Evolutionary conservation across 2,888 invertebrate genomes (phyloP).

Genomic region (Meganola albula): DNA sequence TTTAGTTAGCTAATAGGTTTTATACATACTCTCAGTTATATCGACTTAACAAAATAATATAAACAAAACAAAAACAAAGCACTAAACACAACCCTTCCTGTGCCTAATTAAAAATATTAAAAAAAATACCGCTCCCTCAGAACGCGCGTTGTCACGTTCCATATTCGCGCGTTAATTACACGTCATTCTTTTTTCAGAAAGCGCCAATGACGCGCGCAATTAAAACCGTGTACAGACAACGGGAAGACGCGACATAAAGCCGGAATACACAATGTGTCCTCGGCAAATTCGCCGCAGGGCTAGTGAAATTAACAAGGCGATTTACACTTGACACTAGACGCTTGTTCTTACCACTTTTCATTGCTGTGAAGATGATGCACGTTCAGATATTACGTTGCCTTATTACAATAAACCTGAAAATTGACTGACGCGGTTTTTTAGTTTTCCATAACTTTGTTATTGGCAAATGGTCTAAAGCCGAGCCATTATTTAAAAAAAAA

Average conservation of each 20-base stretch:
- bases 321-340: conserved; percentile 76
- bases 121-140: conserved; percentile 66
- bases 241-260: conserved; percentile 76
- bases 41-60: conserved; percentile 27
- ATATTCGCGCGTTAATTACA: conserved; percentile 78
- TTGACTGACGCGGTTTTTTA: too few relatives aligned
- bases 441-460: too few relatives aligned
- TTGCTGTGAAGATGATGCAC: conserved; percentile 38
- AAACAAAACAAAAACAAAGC: conserved; percentile 29
- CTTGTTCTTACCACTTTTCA: conserved; percentile 68
- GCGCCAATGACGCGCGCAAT: conserved; percentile 77
- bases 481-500: too few relatives aligned
- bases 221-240: conserved; percentile 76
- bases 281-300: conserved; percentile 76
- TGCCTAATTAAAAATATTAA: conserved; percentile 73
- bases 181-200: conserved; percentile 78
- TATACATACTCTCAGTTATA: too few relatives aligned
- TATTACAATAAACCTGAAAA: too few relatives aligned
- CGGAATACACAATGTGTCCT: conserved; percentile 75
- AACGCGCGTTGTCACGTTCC: conserved; percentile 76
- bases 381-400: conserved; percentile 39
- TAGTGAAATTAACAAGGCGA: conserved; percentile 77
- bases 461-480: too few relatives aligned
- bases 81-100: conserved; percentile 30
- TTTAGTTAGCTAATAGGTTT: too few relatives aligned